These are phyloP conservation scores for Netelia inedita DNA, from an alignment of 2,888 invertebrate species.

Conservation along the genomic window DNA sequence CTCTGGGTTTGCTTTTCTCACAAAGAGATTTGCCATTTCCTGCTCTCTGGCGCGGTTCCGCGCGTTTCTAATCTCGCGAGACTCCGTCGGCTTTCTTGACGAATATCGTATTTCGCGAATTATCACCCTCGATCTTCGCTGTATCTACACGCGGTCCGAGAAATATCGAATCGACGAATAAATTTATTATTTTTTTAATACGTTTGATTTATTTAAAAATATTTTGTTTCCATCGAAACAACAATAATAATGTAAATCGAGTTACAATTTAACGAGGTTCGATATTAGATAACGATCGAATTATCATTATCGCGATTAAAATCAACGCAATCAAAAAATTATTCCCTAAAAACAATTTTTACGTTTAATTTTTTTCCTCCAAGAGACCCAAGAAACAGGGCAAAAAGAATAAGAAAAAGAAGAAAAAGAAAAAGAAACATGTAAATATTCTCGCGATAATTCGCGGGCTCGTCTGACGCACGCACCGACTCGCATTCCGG, in stretches of 20 bases:
- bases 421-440: neutral
- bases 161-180: no score
- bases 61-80: neutral
- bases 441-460: slow-evolving; percentile 11
- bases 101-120: neutral
- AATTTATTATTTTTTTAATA: no score
- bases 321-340: no score
- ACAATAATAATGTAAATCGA: no score
- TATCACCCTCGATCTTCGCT: neutral
- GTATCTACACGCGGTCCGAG: neutral
- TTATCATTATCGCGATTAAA: no score
- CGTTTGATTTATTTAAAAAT: no score
- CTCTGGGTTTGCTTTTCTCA: neutral
- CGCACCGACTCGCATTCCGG: neutral
- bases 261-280: no score
- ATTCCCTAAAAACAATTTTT: no score
- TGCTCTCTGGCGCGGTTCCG: neutral
- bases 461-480: neutral
- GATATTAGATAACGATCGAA: no score
- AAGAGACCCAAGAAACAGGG: neutral
- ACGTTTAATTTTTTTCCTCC: no score
- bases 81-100: neutral
- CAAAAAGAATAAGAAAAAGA: neutral
- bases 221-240: no score
- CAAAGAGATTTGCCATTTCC: slow-evolving; percentile 24